These are phyloP conservation scores for Mugil cephalus DNA, from an alignment of 2,113 vertebrate species.

Conservation along the genomic window DNA sequence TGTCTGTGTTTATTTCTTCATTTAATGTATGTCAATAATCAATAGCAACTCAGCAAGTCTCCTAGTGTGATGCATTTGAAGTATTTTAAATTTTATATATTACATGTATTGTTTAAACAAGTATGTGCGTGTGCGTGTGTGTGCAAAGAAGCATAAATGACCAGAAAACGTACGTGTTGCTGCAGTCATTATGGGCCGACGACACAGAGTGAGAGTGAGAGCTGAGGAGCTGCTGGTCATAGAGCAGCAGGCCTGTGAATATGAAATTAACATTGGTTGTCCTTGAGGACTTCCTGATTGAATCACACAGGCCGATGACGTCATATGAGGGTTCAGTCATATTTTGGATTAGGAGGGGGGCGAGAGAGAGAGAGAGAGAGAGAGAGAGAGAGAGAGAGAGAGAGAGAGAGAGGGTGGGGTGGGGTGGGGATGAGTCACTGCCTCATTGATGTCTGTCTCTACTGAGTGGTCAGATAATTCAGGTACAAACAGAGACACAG, in stretches of 20 bases:
- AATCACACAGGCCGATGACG: conserved; percentile 80
- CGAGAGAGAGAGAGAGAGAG: neutral
- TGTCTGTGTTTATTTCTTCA: too few species aligned
- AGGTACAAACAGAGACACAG: conserved; percentile 79
- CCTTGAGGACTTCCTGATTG: conserved; percentile 85
- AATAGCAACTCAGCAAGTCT: too few species aligned
- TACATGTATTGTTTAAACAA: too few species aligned
- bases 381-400: neutral
- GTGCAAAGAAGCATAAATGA: too few species aligned
- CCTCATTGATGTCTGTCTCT: conserved; percentile 76
- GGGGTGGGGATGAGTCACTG: conserved; percentile 78
- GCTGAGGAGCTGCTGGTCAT: conserved; percentile 45
- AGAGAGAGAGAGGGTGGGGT: neutral
- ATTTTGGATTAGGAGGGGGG: conserved; percentile 73
- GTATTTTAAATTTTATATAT: too few species aligned
- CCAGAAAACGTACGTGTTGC: neutral
- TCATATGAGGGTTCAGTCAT: conserved; percentile 77
- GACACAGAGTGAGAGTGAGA: conserved; percentile 43
- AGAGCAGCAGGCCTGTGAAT: conserved; percentile 59
- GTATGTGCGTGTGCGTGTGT: too few species aligned
- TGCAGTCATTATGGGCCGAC: conserved; percentile 8
- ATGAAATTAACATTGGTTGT: conserved; percentile 84
- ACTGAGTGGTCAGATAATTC: conserved; percentile 81
- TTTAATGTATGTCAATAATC: too few species aligned
- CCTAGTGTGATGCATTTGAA: too few species aligned